phyloP scores from a whole-genome alignment of 1,140 invertebrate genomes.

The Macrotrachela quadricornifera region DNA sequence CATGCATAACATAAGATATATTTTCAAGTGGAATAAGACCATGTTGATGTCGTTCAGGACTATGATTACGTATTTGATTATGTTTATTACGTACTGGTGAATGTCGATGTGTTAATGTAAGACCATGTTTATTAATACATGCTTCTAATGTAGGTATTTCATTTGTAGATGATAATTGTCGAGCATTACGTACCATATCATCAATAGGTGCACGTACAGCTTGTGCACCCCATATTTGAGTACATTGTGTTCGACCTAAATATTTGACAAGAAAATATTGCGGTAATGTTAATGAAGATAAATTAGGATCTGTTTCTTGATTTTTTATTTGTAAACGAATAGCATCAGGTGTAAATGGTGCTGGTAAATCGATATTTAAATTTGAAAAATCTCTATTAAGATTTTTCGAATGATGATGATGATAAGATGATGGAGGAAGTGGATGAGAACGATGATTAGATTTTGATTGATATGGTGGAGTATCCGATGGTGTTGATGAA shows the following conservation, averaged over 20 bases:
- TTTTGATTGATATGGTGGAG: too few relatives aligned
- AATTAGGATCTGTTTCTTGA: too few relatives aligned
- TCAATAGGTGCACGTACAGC: constrained; percentile 2
- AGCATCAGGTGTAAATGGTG: too few relatives aligned
- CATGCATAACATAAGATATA: constrained; percentile 7
- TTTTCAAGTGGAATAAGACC: constrained; percentile 1
- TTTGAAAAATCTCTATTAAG: too few relatives aligned
- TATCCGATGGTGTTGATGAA: too few relatives aligned
- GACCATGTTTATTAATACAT: background rate
- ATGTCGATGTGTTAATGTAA: background rate
- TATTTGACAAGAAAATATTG: constrained; percentile 4
- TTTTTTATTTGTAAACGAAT: too few relatives aligned
- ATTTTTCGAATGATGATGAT: too few relatives aligned
- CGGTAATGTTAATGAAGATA: background rate
- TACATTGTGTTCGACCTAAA: constrained; percentile 4
- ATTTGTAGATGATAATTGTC: background rate
- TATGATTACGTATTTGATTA: background rate
- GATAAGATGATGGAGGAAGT: too few relatives aligned
- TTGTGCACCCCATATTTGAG: constrained; percentile 4
- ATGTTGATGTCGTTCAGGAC: background rate
- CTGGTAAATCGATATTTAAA: too few relatives aligned
- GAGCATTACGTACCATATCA: background rate
- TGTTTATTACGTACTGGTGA: background rate
- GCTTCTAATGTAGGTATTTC: constrained; percentile 5
- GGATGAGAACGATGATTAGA: too few relatives aligned